Conservation (phyloP, 37 sponge, comb jelly and placozoan species). For the Ianthella basta region DNA sequence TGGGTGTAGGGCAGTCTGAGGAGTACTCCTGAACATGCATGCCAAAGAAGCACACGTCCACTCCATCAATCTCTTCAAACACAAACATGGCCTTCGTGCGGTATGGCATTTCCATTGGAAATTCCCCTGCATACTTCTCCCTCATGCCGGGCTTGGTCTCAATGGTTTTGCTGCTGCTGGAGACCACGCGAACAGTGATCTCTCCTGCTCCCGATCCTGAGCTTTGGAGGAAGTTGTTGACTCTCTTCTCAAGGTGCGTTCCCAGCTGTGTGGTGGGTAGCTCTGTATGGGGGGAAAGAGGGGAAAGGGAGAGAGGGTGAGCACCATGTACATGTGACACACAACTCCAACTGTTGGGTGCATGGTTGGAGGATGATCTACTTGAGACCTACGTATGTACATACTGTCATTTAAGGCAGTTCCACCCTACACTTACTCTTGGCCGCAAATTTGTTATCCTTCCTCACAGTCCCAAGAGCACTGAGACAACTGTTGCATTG, state of each 20-base stretch:
- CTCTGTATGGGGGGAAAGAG: slow-evolving; percentile 40
- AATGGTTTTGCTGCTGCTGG: slow-evolving; percentile 84
- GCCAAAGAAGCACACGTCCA: slow-evolving; percentile 98
- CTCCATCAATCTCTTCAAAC: slow-evolving; percentile 96
- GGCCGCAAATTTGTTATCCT: slow-evolving; percentile 73
- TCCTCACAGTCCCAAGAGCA: slow-evolving; percentile 15
- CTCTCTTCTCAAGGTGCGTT: slow-evolving; percentile 83
- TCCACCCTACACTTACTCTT: slow-evolving; percentile 77
- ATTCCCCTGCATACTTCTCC: slow-evolving; percentile 48
- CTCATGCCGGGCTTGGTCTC: slow-evolving; percentile 84
- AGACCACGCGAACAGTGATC: slow-evolving; percentile 88
- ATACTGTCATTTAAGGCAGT: not conserved
- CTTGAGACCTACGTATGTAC: not conserved
- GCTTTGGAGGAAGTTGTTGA: slow-evolving; percentile 60
- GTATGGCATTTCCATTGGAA: slow-evolving; percentile 87
- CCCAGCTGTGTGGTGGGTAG: slow-evolving; percentile 79
- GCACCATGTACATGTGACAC: too few relatives aligned
- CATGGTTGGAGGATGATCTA: not conserved
- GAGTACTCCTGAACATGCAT: slow-evolving; percentile 99
- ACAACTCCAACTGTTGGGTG: too few relatives aligned
- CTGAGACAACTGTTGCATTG: slow-evolving; percentile 75
- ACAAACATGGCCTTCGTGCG: slow-evolving; percentile 96
- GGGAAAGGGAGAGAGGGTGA: too few relatives aligned
- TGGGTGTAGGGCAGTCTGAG: slow-evolving; percentile 94
- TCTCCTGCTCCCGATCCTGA: slow-evolving; percentile 51